Percentiles rank a stretch among this genome's conserved stretches.
Conservation (phyloP, 1,140 invertebrate genomes). For the Atta texana region DNA sequence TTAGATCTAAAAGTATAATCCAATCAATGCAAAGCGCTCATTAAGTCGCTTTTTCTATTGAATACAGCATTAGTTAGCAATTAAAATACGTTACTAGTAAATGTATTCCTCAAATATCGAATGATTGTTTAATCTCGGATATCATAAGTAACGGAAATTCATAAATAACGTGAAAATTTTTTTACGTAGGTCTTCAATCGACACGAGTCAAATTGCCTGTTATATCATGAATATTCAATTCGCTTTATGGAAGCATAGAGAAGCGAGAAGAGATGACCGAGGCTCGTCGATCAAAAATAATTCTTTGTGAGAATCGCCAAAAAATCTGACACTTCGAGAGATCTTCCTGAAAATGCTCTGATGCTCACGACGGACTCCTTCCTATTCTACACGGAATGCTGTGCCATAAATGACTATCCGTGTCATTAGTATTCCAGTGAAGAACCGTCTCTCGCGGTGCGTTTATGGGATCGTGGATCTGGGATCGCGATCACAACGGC, state of each 20-base stretch:
- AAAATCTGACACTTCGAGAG: background rate
- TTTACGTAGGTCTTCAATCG: background rate
- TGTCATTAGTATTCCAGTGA: conserved; percentile 48
- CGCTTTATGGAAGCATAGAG: background rate
- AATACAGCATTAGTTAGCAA: background rate
- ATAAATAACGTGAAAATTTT: background rate
- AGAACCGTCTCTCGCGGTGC: conserved; percentile 37
- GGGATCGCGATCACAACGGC: background rate
- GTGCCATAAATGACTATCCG: conserved; percentile 43
- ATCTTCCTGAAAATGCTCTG: background rate
- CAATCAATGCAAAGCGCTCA: too few species aligned
- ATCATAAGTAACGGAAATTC: background rate
- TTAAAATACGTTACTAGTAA: background rate
- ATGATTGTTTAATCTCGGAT: background rate
- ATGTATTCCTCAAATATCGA: background rate
- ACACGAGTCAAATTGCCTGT: too few species aligned
- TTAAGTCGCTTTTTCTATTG: too few species aligned
- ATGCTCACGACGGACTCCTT: conserved; percentile 8
- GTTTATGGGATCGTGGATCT: conserved; percentile 43
- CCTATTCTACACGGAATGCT: conserved; percentile 32
- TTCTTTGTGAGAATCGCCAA: background rate
- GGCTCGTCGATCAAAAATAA: background rate
- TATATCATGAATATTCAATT: conserved; percentile 5
- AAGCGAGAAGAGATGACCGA: background rate
- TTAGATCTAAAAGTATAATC: too few species aligned